These are phyloP conservation scores for Trichomalopsis sarcophagae DNA, from an alignment of 1,140 invertebrate genomes.

Conservation along the genomic window DNA sequence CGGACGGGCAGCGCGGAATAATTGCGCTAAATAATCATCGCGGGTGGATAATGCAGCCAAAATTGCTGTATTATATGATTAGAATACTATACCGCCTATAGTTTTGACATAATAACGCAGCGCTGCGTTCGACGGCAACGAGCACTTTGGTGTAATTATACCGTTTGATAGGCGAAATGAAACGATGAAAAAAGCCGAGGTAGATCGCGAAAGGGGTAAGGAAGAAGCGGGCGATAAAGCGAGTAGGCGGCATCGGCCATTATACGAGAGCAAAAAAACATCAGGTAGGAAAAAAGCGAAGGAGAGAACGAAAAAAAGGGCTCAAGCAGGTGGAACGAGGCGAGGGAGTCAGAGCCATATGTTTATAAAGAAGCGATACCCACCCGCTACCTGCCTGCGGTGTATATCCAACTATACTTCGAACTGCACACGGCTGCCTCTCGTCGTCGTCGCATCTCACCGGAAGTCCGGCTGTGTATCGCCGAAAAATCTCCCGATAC, in stretches of 20 bases:
- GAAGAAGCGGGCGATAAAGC: constrained; percentile 54
- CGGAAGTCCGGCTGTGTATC: constrained; percentile 40
- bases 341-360: constrained; percentile 65
- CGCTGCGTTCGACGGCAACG: no score
- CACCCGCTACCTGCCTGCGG: constrained; percentile 64
- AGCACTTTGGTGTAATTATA: background rate
- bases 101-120: no score
- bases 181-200: constrained; percentile 26
- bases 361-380: constrained; percentile 65
- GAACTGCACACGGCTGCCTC: constrained; percentile 39
- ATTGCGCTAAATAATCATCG: no score
- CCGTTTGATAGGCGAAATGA: background rate
- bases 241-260: background rate
- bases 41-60: no score
- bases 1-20: no score
- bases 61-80: no score
- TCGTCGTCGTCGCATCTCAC: constrained; percentile 1
- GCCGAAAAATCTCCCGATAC: constrained; percentile 39
- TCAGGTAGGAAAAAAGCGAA: constrained; percentile 45
- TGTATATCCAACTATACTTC: constrained; percentile 27
- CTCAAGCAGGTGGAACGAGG: constrained; percentile 47
- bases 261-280: constrained; percentile 46
- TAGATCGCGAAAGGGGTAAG: constrained; percentile 50
- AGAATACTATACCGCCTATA: no score
- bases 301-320: constrained; percentile 54